Conservation (phyloP, 1,140 invertebrate species). For the Aphelenchoides fujianensis region DNA sequence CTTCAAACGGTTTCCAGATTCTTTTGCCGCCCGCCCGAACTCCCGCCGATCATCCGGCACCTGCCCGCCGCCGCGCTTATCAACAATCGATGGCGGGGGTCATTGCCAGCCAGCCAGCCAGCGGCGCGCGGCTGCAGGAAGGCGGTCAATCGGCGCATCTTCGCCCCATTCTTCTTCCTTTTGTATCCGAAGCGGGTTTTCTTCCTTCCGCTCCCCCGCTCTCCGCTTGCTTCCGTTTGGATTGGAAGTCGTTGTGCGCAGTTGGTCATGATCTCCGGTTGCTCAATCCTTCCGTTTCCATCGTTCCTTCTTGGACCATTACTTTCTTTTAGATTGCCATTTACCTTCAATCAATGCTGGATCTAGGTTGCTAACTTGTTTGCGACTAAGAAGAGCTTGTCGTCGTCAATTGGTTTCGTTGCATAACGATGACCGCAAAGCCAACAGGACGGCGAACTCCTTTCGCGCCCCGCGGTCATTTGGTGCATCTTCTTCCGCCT, state of each 20-base stretch:
- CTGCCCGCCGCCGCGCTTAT: background rate
- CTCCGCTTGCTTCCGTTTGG: background rate
- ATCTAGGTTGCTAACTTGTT: too few relatives aligned
- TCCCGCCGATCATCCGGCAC: too few relatives aligned
- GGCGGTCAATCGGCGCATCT: too few relatives aligned
- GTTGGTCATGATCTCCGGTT: too few relatives aligned
- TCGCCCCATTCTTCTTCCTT: too few relatives aligned
- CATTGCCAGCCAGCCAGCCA: too few relatives aligned
- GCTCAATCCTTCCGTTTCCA: too few relatives aligned
- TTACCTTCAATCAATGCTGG: background rate
- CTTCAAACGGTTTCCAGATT: background rate
- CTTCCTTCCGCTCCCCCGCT: too few relatives aligned
- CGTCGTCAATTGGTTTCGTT: background rate
- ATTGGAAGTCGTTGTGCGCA: background rate
- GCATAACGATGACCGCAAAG: background rate
- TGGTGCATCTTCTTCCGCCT: background rate
- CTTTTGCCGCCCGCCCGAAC: background rate
- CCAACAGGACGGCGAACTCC: too few relatives aligned
- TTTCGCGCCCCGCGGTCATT: background rate
- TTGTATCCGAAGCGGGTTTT: too few relatives aligned
- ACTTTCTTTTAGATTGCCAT: background rate
- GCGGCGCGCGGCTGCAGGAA: background rate
- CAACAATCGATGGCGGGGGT: background rate
- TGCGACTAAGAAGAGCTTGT: too few relatives aligned
- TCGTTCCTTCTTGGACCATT: too few relatives aligned